Base-by-base conservation (phyloP, 1,140 invertebrate genomes). In the Protaetia brevitarsis region DNA sequence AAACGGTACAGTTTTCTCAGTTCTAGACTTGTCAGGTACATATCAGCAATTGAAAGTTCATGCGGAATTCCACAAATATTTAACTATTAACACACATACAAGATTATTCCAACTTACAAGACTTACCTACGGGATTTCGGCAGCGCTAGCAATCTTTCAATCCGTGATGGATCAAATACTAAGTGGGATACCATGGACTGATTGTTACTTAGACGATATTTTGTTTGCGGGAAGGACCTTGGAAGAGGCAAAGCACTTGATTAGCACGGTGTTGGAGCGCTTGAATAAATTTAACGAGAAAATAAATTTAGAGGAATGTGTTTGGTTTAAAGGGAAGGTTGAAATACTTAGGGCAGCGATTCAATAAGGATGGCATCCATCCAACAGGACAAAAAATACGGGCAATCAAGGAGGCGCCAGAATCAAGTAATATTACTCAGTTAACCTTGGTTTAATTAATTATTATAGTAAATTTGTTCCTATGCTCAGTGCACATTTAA, bases 41-140 rank as follows among this genome's bases (percentile, higher is more conserved):
- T 81, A 78, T 70, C 72, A 76, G 56, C 79, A 81, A 64, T 66
- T 80, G 8, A 60, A 70, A 51, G 31, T 80, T 7, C 67, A 71
- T 26, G 68, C 76, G n/a, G 59, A 72, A 19, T 75, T 72, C 0
- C 72, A 72, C 63, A 56, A 73, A 5, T 59, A 76, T 5, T 68
- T 79, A 5, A 74, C 76, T 4, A 77, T 78, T 37, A 78, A 74
- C 41, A 79, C 79, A 0, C 75, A 79, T 66, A 67, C 69, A n/a
- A 76, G 76, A 0, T 72, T 79, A 64, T 79, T 70, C 68, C 19
- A 67, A 30, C 78, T 72, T 66, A 78, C 66, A 8, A 67, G 75
- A 45, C 60, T 81, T 19, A 72, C 74, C 26, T 80, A 77, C 69
- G 80, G 79, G 0, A 62, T 81, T 0, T 70, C 71, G 2, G 69